Percentiles rank a stretch among this genome's conserved stretches.
Conservation (phyloP, 2,113 vertebrate species). For the Sinocyclocheilus grahami region DNA sequence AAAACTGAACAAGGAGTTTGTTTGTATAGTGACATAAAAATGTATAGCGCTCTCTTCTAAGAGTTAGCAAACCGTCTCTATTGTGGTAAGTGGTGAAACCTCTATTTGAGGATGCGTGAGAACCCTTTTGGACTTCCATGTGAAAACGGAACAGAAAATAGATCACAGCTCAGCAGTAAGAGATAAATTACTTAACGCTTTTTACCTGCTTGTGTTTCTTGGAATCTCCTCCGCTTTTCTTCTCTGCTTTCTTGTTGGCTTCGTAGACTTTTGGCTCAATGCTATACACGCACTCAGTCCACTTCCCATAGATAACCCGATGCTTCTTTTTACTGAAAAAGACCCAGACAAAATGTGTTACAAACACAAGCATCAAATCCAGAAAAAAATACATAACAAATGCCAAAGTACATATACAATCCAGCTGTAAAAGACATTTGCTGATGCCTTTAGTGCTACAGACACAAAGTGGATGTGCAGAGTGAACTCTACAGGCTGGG, state of each 20-base stretch:
- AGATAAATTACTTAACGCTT: not conserved
- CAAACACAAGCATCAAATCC: not conserved
- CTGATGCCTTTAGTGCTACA: not conserved
- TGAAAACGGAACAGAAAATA: slow-evolving; percentile 14
- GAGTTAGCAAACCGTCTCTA: not conserved
- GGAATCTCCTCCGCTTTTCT: slow-evolving; percentile 74
- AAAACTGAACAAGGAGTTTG: too few species aligned
- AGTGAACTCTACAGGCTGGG: not conserved
- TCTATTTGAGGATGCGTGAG: not conserved
- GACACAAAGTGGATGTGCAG: not conserved
- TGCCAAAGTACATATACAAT: not conserved
- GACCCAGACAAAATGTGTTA: slow-evolving; percentile 11
- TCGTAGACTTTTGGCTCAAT: slow-evolving; percentile 83
- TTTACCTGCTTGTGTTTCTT: slow-evolving; percentile 82
- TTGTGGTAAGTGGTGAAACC: not conserved
- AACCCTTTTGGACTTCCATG: not conserved
- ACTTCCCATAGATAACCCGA: slow-evolving; percentile 92
- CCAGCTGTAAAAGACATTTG: not conserved
- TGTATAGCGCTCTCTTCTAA: not conserved
- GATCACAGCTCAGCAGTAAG: not conserved
- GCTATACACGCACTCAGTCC: slow-evolving; percentile 95
- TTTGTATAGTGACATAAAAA: not conserved
- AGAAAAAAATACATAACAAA: not conserved
- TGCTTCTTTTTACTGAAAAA: slow-evolving; percentile 89
- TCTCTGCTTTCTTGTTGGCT: slow-evolving; percentile 82